phyloP scores from a whole-genome alignment of 2,888 invertebrate genomes.

The Sturmia bella region DNA sequence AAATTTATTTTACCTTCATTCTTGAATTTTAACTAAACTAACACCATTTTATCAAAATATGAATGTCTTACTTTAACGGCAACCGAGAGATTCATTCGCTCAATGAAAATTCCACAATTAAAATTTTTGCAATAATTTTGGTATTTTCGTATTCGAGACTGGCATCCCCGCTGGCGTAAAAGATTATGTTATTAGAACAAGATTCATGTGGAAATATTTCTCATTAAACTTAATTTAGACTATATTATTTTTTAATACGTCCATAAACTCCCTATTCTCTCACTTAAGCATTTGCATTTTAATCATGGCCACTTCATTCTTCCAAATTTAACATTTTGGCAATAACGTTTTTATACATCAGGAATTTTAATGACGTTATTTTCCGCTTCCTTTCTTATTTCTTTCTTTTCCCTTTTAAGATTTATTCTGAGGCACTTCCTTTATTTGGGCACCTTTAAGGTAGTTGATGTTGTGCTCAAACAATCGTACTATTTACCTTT shows the following conservation, averaged over 20 bases:
- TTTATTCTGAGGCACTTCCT: slow-evolving; percentile 12
- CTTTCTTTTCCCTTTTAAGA: neutral
- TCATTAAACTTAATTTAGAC: neutral
- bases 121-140: too few species aligned
- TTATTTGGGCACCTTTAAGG: neutral
- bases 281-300: neutral
- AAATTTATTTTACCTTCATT: too few species aligned
- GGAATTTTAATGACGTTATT: slow-evolving; percentile 58
- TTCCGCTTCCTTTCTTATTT: slow-evolving; percentile 22
- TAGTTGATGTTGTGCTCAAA: too few species aligned
- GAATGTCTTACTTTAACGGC: too few species aligned
- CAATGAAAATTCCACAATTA: too few species aligned
- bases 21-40: too few species aligned
- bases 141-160: too few species aligned
- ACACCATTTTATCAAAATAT: too few species aligned
- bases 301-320: slow-evolving; percentile 22
- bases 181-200: too few species aligned
- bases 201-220: too few species aligned
- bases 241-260: slow-evolving; percentile 36
- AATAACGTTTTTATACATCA: slow-evolving; percentile 54
- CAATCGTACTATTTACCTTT: slow-evolving; percentile 1
- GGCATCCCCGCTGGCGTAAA: too few species aligned
- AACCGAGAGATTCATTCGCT: too few species aligned
- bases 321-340: slow-evolving; percentile 49
- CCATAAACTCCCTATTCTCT: slow-evolving; percentile 16